phyloP scores from a whole-genome alignment of 2,797 vertebrate species.

The Neosilurus mollespiculum region DNA sequence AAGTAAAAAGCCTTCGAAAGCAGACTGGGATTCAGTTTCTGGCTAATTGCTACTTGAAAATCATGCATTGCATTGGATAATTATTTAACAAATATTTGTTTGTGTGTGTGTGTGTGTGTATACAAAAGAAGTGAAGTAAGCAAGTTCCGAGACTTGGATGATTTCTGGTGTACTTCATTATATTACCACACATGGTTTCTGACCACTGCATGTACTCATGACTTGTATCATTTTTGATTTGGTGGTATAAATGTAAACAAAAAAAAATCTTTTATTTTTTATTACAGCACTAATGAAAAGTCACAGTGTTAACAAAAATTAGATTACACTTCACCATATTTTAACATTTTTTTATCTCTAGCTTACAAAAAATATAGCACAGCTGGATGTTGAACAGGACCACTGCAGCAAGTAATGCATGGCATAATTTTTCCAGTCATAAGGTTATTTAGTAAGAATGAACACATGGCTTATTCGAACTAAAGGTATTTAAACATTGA shows the following conservation, averaged over 20 bases:
- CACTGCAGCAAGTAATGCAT: neutral
- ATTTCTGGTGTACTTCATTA: neutral
- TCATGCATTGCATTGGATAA: neutral
- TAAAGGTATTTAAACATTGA: neutral
- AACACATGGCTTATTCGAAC: neutral
- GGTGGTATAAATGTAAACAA: neutral
- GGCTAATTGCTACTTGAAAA: neutral
- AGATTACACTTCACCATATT: neutral
- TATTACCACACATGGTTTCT: neutral
- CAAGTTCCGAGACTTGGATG: neutral
- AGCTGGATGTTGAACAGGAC: neutral
- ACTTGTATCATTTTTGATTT: neutral
- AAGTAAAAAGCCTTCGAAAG: neutral
- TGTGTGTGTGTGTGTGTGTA: neutral
- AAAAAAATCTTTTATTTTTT: neutral
- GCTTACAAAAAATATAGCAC: neutral
- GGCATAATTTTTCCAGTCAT: neutral
- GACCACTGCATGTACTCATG: neutral
- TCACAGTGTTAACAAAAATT: slow-evolving; percentile 3
- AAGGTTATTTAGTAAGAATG: neutral
- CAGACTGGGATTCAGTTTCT: neutral
- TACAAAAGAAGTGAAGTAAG: neutral
- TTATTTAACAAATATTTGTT: slow-evolving; percentile 8
- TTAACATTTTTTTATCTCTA: neutral
- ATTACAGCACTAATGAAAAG: neutral